These are phyloP conservation scores for Chaetura pelagica DNA, from an alignment of 2,113 vertebrate genomes.

Conservation along the genomic window DNA sequence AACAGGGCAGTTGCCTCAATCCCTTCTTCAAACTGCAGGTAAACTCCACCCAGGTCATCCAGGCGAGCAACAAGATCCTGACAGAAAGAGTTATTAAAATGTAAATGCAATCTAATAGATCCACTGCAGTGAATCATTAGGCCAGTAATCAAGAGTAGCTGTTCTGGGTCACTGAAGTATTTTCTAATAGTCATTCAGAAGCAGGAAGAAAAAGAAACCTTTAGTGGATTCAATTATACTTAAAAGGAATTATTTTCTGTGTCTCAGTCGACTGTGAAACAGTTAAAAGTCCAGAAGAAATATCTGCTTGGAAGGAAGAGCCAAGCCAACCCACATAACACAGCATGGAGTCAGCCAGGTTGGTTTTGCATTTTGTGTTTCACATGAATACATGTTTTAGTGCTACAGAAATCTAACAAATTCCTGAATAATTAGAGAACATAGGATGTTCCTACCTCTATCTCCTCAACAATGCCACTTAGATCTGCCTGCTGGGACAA, in stretches of 20 bases:
- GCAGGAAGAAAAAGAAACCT: not conserved
- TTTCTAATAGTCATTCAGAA: not conserved
- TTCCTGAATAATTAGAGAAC: not conserved
- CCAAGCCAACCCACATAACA: not conserved
- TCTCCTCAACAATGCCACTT: slow-evolving; percentile 92
- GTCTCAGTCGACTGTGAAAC: not conserved
- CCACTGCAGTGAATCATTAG: not conserved
- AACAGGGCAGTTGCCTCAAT: slow-evolving; percentile 94
- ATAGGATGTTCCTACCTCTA: slow-evolving; percentile 83
- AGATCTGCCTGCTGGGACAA: slow-evolving; percentile 94
- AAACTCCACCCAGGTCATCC: slow-evolving; percentile 94
- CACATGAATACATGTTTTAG: not conserved
- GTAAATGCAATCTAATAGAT: not conserved
- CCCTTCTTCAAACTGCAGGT: slow-evolving; percentile 98
- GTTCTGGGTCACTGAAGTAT: not conserved
- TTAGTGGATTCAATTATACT: not conserved
- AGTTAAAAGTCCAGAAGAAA: not conserved
- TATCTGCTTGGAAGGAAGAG: not conserved
- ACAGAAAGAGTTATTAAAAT: not conserved
- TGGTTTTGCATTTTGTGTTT: not conserved
- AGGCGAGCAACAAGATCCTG: slow-evolving; percentile 96
- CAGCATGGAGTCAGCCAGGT: not conserved
- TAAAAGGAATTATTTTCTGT: not conserved
- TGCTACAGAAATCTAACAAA: not conserved
- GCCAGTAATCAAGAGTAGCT: not conserved